Percentiles rank a stretch among this genome's conserved stretches.
Evolutionary conservation across 2,888 invertebrate genomes (phyloP).

Genomic region (Pammene aurita): DNA sequence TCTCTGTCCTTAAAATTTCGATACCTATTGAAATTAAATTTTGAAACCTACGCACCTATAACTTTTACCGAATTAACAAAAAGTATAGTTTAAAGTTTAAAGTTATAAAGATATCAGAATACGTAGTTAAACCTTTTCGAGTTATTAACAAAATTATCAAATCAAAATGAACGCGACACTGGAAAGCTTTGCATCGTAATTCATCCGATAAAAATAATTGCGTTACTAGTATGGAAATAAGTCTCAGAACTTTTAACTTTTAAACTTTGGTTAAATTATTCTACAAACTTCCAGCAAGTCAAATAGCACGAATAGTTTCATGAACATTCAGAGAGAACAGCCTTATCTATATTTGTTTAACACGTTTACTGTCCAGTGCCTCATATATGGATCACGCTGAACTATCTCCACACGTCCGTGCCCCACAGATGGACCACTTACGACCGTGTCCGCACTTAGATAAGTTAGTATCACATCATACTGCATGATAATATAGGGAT

Average conservation of each 20-base stretch:
- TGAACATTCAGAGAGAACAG: constrained; percentile 13
- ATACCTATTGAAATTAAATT: too few relatives aligned
- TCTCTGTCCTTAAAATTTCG: too few relatives aligned
- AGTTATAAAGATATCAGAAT: neutral
- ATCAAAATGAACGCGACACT: constrained; percentile 15
- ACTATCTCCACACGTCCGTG: too few relatives aligned
- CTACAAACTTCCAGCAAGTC: constrained; percentile 30
- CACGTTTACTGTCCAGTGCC: too few relatives aligned
- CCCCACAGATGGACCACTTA: too few relatives aligned
- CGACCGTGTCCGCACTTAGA: too few relatives aligned
- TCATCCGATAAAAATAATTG: constrained; percentile 33
- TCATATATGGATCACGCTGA: too few relatives aligned
- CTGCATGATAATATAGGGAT: too few relatives aligned
- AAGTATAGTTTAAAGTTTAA: constrained; percentile 22
- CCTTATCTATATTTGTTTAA: neutral
- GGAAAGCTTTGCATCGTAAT: constrained; percentile 22
- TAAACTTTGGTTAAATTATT: constrained; percentile 34
- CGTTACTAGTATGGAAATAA: constrained; percentile 27
- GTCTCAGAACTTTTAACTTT: constrained; percentile 28
- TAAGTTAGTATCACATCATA: too few relatives aligned
- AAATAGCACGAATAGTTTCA: constrained; percentile 35
- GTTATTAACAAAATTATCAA: constrained; percentile 33
- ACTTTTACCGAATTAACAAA: constrained; percentile 13
- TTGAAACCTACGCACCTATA: neutral
- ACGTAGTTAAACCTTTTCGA: constrained; percentile 5